phyloP scores from a whole-genome alignment of 2,888 invertebrate species.

The Ganaspis brasiliensis region DNA sequence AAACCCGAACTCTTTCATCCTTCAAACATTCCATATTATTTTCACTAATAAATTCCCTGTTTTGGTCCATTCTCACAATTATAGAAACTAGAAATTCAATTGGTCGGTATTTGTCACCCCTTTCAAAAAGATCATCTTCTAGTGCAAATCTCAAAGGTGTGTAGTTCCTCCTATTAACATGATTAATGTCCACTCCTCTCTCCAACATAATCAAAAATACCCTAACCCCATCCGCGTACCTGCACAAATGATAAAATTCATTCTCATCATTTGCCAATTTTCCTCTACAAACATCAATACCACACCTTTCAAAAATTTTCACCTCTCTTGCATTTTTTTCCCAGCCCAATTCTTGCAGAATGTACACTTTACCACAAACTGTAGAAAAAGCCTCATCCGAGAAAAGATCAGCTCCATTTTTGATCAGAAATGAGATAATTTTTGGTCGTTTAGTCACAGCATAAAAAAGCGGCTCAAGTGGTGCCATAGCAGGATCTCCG shows the following conservation, averaged over 20 bases:
- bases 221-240: background rate
- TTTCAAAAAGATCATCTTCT: too few relatives aligned
- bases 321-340: background rate
- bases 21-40: background rate
- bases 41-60: background rate
- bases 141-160: too few relatives aligned
- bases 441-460: background rate
- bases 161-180: background rate
- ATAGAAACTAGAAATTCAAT: too few relatives aligned
- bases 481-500: background rate
- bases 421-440: background rate
- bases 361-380: too few relatives aligned
- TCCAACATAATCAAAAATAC: background rate
- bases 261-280: too few relatives aligned
- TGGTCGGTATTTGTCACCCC: background rate
- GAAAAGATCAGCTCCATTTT: background rate
- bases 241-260: too few relatives aligned
- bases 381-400: background rate
- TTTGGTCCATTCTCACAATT: background rate
- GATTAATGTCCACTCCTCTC: background rate
- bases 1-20: background rate
- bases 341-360: background rate
- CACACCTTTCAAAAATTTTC: too few relatives aligned
- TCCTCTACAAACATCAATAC: background rate
- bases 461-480: background rate